Evolutionary conservation across 2,113 vertebrate genomes (phyloP).

Genomic region (Amphilophus citrinellus): DNA sequence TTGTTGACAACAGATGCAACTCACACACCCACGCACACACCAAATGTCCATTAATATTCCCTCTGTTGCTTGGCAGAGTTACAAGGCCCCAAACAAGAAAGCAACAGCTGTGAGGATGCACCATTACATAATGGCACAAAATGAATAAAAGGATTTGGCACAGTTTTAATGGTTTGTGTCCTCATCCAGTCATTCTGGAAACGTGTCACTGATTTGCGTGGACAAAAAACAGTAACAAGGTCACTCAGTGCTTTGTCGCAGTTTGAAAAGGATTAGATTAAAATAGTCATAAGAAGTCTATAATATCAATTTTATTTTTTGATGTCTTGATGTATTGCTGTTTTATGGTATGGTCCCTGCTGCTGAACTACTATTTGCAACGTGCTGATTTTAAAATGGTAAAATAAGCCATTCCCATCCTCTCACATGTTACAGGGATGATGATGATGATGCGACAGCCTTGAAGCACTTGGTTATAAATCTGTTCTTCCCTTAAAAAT

Average conservation of each 20-base stretch:
- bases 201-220: constrained; percentile 10
- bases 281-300: not conserved
- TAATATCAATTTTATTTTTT: not conserved
- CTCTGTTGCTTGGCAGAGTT: constrained; percentile 36
- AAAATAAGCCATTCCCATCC: not conserved
- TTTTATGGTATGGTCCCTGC: constrained; percentile 22
- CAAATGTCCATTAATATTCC: constrained; percentile 25
- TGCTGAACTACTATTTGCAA: constrained; percentile 43
- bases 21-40: not conserved
- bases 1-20: not conserved
- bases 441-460: constrained; percentile 20
- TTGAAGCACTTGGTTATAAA: constrained; percentile 20
- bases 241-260: not conserved
- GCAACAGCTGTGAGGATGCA: constrained; percentile 33
- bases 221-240: constrained; percentile 2
- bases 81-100: not conserved
- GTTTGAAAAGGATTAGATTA: not conserved
- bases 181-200: not conserved
- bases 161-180: constrained; percentile 5
- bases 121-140: constrained; percentile 33
- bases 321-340: not conserved
- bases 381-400: constrained; percentile 26
- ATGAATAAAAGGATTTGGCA: constrained; percentile 25
- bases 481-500: not conserved
- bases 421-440: constrained; percentile 33